A percentile compares a stretch with the other conserved stretches of the same genome.
These are phyloP conservation scores for Ceratosolen fusciceps DNA, from an alignment of 1,140 invertebrate genomes.

Conservation along the genomic window DNA sequence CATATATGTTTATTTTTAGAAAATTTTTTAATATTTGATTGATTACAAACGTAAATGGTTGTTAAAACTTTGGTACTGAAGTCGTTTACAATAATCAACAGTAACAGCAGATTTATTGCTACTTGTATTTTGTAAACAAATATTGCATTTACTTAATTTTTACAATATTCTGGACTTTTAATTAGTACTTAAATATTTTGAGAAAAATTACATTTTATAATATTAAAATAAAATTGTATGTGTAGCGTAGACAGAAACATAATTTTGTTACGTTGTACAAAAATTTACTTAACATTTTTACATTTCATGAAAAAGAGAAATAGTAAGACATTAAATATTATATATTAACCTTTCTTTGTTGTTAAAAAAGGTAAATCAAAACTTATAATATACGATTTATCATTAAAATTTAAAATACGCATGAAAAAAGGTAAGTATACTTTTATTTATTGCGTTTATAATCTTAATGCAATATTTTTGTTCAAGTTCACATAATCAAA, in stretches of 20 bases:
- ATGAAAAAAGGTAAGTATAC: conserved; percentile 42
- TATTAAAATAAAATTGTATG: conserved; percentile 7
- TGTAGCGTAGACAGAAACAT: conserved; percentile 37
- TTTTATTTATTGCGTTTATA: conserved; percentile 50
- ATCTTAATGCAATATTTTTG: conserved; percentile 50
- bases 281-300: conserved; percentile 7
- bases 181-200: conserved; percentile 9
- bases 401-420: conserved; percentile 39
- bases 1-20: conserved; percentile 37
- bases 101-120: background rate
- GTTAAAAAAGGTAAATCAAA: conserved; percentile 18
- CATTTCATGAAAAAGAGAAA: conserved; percentile 20
- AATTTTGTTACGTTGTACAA: conserved; percentile 31
- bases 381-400: conserved; percentile 13
- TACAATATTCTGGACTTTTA: conserved; percentile 28
- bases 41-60: conserved; percentile 42
- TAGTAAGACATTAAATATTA: conserved; percentile 27
- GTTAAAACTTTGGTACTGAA: conserved; percentile 47
- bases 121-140: conserved; percentile 34
- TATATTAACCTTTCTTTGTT: background rate
- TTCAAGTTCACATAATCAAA: conserved; percentile 45
- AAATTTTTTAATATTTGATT: conserved; percentile 32
- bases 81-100: conserved; percentile 23
- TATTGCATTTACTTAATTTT: conserved; percentile 28
- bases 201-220: background rate